A percentile compares a stretch with the other conserved stretches of the same genome.
phyloP scores from a whole-genome alignment of 2,797 vertebrate species.

The Cirrhinus molitorella region DNA sequence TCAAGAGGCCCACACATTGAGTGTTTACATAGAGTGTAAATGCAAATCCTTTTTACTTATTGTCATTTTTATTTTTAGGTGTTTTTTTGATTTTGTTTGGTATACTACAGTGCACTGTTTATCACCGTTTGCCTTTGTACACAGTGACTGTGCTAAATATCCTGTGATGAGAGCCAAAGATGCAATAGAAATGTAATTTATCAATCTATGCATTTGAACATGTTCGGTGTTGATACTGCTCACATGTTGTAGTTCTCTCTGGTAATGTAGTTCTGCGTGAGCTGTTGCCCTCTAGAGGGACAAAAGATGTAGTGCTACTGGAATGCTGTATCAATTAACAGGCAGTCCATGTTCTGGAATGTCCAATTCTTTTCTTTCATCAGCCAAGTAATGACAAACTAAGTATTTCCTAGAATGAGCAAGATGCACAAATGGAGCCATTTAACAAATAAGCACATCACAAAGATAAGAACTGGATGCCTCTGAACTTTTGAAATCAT shows the following conservation, averaged over 20 bases:
- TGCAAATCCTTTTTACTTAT: slow-evolving; percentile 46
- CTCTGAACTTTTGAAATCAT: not conserved
- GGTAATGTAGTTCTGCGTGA: slow-evolving; percentile 55
- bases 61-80: slow-evolving; percentile 42
- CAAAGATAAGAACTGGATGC: not conserved
- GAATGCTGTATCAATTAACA: slow-evolving; percentile 76
- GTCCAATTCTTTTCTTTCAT: slow-evolving; percentile 53
- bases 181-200: slow-evolving; percentile 33
- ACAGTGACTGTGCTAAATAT: slow-evolving; percentile 70
- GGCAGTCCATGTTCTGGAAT: slow-evolving; percentile 76
- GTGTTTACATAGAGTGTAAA: not conserved
- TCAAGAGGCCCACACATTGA: not conserved
- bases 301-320: slow-evolving; percentile 62
- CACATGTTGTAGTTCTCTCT: not conserved
- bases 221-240: not conserved
- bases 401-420: not conserved
- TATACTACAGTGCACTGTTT: slow-evolving; percentile 63
- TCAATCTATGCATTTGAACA: slow-evolving; percentile 56
- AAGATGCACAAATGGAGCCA: not conserved
- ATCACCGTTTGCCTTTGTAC: slow-evolving; percentile 79
- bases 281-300: slow-evolving; percentile 76
- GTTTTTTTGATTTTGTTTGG: slow-evolving; percentile 54
- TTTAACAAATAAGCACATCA: slow-evolving; percentile 1
- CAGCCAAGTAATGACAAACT: slow-evolving; percentile 13
- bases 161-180: slow-evolving; percentile 81